Base-by-base conservation (phyloP, 1,140 invertebrate species). In the Archivesica marissinica region DNA sequence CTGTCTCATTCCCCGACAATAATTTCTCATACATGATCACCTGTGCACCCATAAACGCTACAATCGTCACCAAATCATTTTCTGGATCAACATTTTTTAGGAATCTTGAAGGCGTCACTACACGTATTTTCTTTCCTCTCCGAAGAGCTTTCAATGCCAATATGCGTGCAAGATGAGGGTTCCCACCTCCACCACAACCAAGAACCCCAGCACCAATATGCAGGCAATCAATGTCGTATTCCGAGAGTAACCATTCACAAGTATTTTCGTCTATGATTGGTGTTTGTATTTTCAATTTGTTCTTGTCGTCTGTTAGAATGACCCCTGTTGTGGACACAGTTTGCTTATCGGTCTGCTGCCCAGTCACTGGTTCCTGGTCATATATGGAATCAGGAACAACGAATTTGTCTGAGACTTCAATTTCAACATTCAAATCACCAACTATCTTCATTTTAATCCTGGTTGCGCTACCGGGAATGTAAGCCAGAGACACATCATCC, bases 171-270 rank as follows among this genome's bases (percentile, higher is more conserved):
- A 92, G 23, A 78, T 92, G 82, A 6, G 92, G 90, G 52, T 77
- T 90, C 11, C 90, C 91, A 11, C 92, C 92, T 9, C 92, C 92
- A 11, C 92, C 92, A 83, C 90, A 92, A 6, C 91, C 92, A 9
- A 92, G 76, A 35, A 93, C 91, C 0, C 91, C 92, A 1, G 92
- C 89, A 13, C 92, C 92, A 17, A 92, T 83, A 44, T 76, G 87
- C 30, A 93, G 90, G 47, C 91, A 92, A 66, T 92, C 90, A 47
- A 93, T 86, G 44, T 93, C 92, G 72, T 88, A 91, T 25, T 86
- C 87, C 0, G 86, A 88, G 6, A 93, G 44, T 47, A 89, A 74
- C 92, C 92, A 93, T 80, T 92, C 92, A 0, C 90, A 89, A 11
- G 77, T 90, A 6, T 39, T 25, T 17, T 68, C 30, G 59, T 89